Evolutionary conservation across 2,888 invertebrate species (phyloP).

Genomic region (Campoplex nolae): DNA sequence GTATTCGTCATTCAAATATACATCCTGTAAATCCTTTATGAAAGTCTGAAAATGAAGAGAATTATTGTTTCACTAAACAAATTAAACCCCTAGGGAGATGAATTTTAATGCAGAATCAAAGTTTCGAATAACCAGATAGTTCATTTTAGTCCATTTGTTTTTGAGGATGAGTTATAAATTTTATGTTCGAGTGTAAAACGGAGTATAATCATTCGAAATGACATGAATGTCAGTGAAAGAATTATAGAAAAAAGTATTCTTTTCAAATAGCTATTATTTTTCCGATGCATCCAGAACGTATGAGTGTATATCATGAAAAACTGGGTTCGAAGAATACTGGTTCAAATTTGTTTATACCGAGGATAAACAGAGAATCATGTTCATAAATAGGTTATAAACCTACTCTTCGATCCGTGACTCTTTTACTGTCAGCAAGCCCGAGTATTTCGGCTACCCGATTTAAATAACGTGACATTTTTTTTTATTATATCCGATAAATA

Average conservation of each 20-base stretch:
- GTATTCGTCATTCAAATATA: slow-evolving; percentile 45
- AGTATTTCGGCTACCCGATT: slow-evolving; percentile 68
- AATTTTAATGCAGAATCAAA: not conserved
- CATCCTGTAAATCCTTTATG: slow-evolving; percentile 31
- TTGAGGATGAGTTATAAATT: not conserved
- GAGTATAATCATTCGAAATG: not conserved
- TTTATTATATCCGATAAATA: not conserved
- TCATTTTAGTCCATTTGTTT: not conserved
- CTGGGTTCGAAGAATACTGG: not conserved
- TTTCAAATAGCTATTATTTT: not conserved
- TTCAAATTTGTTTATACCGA: not conserved
- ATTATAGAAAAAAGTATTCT: not conserved
- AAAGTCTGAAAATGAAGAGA: slow-evolving; percentile 26
- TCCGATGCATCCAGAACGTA: not conserved
- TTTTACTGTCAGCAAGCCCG: slow-evolving; percentile 70
- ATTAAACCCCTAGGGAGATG: not conserved
- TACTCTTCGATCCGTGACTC: slow-evolving; percentile 73
- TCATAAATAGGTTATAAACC: slow-evolving; percentile 41
- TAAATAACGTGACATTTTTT: slow-evolving; percentile 70
- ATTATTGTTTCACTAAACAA: not conserved
- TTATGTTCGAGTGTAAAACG: not conserved
- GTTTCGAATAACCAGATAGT: not conserved
- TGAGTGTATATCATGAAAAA: not conserved
- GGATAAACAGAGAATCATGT: too few species aligned
- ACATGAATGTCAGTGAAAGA: not conserved